Evolutionary conservation across 2,113 vertebrate genomes (phyloP), one percentile per base, ranked within the genome.

Genomic region (Oenanthe oenanthe): DNA sequence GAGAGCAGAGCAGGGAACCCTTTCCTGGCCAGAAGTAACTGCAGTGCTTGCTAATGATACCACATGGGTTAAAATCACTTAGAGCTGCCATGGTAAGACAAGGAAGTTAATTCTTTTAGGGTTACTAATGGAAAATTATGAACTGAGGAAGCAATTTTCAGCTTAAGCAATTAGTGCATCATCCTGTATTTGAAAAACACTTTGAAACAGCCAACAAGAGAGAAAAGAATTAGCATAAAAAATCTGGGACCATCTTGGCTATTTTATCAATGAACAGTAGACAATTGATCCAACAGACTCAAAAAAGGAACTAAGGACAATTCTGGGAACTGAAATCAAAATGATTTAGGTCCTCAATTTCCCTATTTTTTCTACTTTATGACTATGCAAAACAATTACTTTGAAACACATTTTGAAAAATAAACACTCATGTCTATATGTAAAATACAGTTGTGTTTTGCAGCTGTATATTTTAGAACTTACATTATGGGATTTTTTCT

Each of bases 81-180:
- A 66, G 31, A 74, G 34, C 47, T 90, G 67, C 54, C 42, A 12
- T 56, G 28, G 25, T 63, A 42, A 78, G 78, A 83, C 45, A 85
- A 58, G 29, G 63, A 86, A 76, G 76, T 48, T 40, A 80, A 83
- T 74, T 87, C 51, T 84, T 89, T 67, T 76, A 56, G 48, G 38
- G 17, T 32, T 80, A 58, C 83, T 86, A 85, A 83, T 73, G 50
- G 92, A 87, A 88, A 82, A 92, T 74, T 32, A 54, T 51, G 51
- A 91, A 85, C 42, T 58, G 57, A 81, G 51, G 48, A 87, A 89
- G 31, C 80, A 71, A 48, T 92, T 94, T 94, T 85, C 87, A 87
- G 47, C 73, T 87, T 78, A 60, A 81, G 73, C 38, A 91, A 91
- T 96, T 81, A 87, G 34, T 28, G 26, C 77, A 29, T 80, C 51